A percentile compares a stretch with the other conserved stretches of the same genome.
Conservation (phyloP, 1,140 invertebrate genomes). For the Philopotamus ludificatus region DNA sequence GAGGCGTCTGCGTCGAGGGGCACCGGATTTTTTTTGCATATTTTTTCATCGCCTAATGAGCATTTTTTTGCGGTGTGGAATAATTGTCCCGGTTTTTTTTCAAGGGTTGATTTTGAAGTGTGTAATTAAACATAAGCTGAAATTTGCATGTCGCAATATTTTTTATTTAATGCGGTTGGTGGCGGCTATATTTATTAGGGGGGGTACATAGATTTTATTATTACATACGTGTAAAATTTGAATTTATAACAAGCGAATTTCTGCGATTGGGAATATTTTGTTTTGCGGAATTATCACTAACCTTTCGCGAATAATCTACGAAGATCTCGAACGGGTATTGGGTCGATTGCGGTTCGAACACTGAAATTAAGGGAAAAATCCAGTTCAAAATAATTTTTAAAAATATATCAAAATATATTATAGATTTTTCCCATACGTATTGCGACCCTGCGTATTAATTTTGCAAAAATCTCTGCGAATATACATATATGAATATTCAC, state of each 20-base stretch:
- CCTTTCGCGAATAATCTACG: slow-evolving; percentile 42
- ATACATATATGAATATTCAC: slow-evolving; percentile 10
- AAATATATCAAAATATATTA: slow-evolving; percentile 1
- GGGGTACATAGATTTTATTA: too few relatives aligned
- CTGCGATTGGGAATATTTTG: background rate
- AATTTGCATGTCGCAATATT: slow-evolving; percentile 25
- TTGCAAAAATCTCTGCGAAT: background rate
- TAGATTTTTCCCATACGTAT: background rate
- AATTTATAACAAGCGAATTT: background rate
- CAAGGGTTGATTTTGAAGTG: slow-evolving; percentile 27
- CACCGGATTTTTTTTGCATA: slow-evolving; percentile 27
- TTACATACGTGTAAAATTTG: too few relatives aligned
- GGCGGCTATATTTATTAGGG: too few relatives aligned
- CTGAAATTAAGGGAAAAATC: slow-evolving; percentile 42
- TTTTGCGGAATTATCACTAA: slow-evolving; percentile 35
- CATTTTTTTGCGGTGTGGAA: slow-evolving; percentile 38
- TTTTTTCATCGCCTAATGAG: slow-evolving; percentile 38
- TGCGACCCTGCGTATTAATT: too few relatives aligned
- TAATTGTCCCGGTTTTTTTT: slow-evolving; percentile 28
- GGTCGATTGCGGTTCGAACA: slow-evolving; percentile 38
- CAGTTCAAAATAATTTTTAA: slow-evolving; percentile 27
- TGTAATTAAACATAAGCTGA: slow-evolving; percentile 40
- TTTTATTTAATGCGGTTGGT: background rate
- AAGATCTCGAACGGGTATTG: slow-evolving; percentile 41
- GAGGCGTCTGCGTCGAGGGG: slow-evolving; percentile 18